Conservation (phyloP, 92 coral and sea anemone species). For the Hydrozoanthus gracilis region DNA sequence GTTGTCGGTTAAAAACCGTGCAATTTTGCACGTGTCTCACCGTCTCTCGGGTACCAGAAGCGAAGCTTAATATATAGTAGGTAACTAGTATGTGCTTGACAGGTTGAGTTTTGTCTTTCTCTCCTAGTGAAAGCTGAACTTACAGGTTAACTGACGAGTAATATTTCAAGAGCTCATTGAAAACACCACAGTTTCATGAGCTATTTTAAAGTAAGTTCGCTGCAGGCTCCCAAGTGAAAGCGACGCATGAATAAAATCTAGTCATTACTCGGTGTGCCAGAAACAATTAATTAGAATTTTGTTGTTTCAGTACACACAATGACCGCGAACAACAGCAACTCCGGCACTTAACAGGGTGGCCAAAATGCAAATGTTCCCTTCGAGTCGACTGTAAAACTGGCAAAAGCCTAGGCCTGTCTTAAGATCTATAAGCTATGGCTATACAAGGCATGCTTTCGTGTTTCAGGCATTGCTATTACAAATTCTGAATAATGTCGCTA, state of each 20-base stretch:
- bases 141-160: neutral
- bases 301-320: neutral
- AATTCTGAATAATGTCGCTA: neutral
- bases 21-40: neutral
- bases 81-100: neutral
- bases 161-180: neutral
- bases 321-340: neutral
- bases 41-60: constrained; percentile 29
- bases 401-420: too few relatives aligned
- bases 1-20: neutral
- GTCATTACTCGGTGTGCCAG: neutral
- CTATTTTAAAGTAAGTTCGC: neutral
- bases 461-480: neutral
- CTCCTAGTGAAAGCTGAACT: neutral
- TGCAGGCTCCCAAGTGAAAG: neutral
- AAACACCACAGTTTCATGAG: neutral
- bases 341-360: too few relatives aligned
- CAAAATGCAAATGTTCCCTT: too few relatives aligned
- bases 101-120: neutral
- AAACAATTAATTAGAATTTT: neutral
- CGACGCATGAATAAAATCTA: constrained; percentile 8
- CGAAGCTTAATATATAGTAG: neutral
- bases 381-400: too few relatives aligned
- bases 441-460: neutral
- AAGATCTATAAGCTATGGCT: too few relatives aligned